Evolutionary conservation across 1,140 invertebrate species (phyloP), one percentile per base, ranked within the genome.

Genomic region (Diorhabda carinulata): DNA sequence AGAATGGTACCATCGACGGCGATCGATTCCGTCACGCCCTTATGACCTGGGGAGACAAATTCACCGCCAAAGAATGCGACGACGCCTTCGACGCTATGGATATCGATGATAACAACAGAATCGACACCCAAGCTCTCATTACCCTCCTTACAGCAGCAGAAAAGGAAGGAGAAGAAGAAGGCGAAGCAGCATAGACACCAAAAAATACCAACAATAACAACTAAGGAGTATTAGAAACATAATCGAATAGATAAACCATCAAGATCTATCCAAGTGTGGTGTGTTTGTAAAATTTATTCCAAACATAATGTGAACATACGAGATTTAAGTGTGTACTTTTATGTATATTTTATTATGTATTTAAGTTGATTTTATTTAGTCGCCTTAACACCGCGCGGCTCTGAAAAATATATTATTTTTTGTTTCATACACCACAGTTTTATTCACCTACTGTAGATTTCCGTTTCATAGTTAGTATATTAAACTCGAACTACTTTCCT

Each of bases 11-110:
- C 85, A 95, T 95, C 82, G 90, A 95, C 84, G 89, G 91, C 73
- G 92, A 95, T 81, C 93, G 95, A 82, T 88, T 99, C 83, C 94
- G 95, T 84, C 93, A 96, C 82, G 91, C 94, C 72, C 87, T 99
- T 78, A 91, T 93, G 88, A 96, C 94, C 83, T 98, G 92, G 89
- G 96, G 97, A 76, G 96, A 99, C 81, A 98, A 97, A 86, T 98
- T 98, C 88, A 88, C 89, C 77, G 86, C 89, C 77, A 91, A 94
- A 79, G 96, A 99, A 84, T 91, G 96, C 77, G 92, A 96, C 82
- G 94, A 97, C 80, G 94, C 95, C 58, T 98, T 91, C 83, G 96
- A 97, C 83, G 93, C 96, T 82, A 94, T 97, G 87, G 93, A 94
- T 43, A 94, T 98, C 78, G 94, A 97, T 82, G 92, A 93, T 80